A percentile compares a stretch with the other conserved stretches of the same genome.
These are phyloP conservation scores for Pogonomyrmex californicus DNA, from an alignment of 1,140 invertebrate species.

Conservation along the genomic window DNA sequence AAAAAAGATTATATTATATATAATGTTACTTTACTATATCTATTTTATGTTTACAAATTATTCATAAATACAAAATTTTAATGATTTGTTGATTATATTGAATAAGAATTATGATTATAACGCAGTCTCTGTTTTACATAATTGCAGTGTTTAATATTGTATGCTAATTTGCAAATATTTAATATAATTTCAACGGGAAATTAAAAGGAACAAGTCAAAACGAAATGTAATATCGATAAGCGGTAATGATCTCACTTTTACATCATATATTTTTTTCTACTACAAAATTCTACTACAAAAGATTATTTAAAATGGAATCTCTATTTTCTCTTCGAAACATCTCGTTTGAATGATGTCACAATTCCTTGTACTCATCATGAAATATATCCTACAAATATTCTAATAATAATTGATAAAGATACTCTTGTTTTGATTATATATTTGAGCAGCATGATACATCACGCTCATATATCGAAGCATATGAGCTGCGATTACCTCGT, in stretches of 20 bases:
- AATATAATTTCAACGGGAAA: background rate
- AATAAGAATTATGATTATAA: too few species aligned
- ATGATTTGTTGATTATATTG: too few species aligned
- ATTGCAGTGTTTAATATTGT: background rate
- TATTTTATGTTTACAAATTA: too few species aligned
- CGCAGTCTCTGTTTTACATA: background rate
- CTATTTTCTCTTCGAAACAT: background rate
- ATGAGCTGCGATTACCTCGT: background rate
- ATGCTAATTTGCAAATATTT: background rate
- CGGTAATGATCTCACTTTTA: background rate
- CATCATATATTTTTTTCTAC: background rate
- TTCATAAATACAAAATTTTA: too few species aligned
- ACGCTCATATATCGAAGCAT: background rate
- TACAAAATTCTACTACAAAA: background rate
- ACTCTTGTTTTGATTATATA: background rate
- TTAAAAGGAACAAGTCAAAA: background rate
- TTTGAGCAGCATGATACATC: background rate
- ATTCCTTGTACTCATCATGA: background rate
- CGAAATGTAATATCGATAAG: background rate
- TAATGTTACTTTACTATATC: too few species aligned
- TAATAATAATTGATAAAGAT: too few species aligned
- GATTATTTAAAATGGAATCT: background rate
- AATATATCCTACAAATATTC: background rate
- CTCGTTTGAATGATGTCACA: background rate
- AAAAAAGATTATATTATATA: too few species aligned